phyloP scores from a whole-genome alignment of 2,888 invertebrate species.

The Sturmia bella region DNA sequence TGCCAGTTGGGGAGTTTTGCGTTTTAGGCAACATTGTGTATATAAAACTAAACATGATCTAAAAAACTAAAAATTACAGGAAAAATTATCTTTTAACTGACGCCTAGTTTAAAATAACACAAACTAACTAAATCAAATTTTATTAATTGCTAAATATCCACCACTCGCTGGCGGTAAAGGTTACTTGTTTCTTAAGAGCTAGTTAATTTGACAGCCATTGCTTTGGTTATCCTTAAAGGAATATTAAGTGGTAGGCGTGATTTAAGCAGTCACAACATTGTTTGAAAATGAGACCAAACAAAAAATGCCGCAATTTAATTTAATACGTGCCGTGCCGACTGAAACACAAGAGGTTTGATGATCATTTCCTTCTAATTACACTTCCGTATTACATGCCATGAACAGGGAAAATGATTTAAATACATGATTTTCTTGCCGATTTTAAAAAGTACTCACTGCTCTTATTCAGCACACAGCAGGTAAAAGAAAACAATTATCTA shows the following conservation, averaged over 20 bases:
- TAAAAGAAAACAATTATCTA: conserved; percentile 7
- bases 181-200: conserved; percentile 54
- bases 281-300: conserved; percentile 38
- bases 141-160: conserved; percentile 11
- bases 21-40: too few relatives aligned
- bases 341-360: conserved; percentile 71
- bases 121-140: not conserved
- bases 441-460: not conserved
- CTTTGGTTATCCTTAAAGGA: conserved; percentile 62
- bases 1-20: too few relatives aligned
- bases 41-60: too few relatives aligned
- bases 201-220: conserved; percentile 63
- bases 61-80: too few relatives aligned
- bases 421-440: conserved; percentile 14
- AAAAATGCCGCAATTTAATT: conserved; percentile 58
- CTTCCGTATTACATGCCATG: conserved; percentile 55
- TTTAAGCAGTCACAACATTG: conserved; percentile 73
- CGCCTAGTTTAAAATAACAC: too few relatives aligned
- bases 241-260: conserved; percentile 73
- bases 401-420: conserved; percentile 33
- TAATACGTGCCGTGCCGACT: conserved; percentile 74
- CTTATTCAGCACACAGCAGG: conserved; percentile 16
- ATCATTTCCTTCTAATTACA: conserved; percentile 59
- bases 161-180: conserved; percentile 53
- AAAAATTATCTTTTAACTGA: too few relatives aligned